Conservation (phyloP, 64 coral and sea anemone species). For the Acropora tenuis region DNA sequence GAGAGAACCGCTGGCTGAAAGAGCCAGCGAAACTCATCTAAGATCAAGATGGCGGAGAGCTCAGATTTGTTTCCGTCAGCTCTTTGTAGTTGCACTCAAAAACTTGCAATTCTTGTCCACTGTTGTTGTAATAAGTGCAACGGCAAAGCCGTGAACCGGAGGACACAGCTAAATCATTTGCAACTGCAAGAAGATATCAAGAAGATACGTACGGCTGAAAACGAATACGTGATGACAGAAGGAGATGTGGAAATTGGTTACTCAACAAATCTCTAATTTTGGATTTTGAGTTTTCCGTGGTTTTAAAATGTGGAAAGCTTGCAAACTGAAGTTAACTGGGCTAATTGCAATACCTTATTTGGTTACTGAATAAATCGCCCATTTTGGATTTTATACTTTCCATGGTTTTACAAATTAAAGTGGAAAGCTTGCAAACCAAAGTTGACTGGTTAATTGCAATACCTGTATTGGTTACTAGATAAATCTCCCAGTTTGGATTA, state of each 20-base stretch:
- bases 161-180: conserved; percentile 8
- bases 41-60: neutral
- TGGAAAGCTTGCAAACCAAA: neutral
- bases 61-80: neutral
- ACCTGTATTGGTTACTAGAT: neutral
- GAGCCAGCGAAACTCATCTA: neutral
- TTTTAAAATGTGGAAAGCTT: neutral
- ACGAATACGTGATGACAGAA: neutral
- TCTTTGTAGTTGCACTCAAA: conserved; percentile 31
- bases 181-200: conserved; percentile 23
- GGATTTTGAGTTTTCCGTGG: neutral
- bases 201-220: neutral
- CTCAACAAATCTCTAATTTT: too few species aligned
- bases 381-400: neutral
- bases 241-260: neutral
- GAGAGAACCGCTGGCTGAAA: neutral
- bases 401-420: neutral
- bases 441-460: neutral
- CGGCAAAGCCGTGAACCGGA: neutral
- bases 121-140: conserved; percentile 6
- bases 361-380: neutral
- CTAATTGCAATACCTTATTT: neutral
- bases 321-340: neutral
- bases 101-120: conserved; percentile 5
- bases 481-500: conserved; percentile 5